These are phyloP conservation scores for Pachyuromys duprasi DNA, from an alignment of 2,797 vertebrate species.

Conservation along the genomic window DNA sequence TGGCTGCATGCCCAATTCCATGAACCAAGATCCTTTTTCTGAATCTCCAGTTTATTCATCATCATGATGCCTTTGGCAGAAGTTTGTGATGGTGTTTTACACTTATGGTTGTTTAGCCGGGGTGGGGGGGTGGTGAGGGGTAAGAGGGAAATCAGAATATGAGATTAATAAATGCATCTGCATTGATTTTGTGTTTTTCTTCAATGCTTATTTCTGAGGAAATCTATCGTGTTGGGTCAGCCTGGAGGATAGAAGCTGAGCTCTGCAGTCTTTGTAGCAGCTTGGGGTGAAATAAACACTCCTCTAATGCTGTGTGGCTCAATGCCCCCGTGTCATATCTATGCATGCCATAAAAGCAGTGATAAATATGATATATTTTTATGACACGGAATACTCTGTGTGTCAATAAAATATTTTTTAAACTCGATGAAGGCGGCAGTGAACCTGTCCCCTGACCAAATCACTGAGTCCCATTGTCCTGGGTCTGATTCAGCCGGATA, in stretches of 20 bases:
- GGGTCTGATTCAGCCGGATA: not conserved
- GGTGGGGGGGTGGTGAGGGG: too few species aligned
- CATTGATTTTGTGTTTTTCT: slow-evolving; percentile 75
- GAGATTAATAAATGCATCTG: slow-evolving; percentile 65
- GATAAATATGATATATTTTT: slow-evolving; percentile 85
- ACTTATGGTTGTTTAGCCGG: slow-evolving; percentile 23
- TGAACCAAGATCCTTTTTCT: slow-evolving; percentile 66
- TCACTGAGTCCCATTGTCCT: slow-evolving; percentile 5
- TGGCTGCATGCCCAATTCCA: slow-evolving; percentile 58
- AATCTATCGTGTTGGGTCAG: slow-evolving; percentile 50
- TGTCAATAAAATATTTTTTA: slow-evolving; percentile 81
- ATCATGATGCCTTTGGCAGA: slow-evolving; percentile 51
- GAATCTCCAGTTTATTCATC: slow-evolving; percentile 18
- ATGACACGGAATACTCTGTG: slow-evolving; percentile 77
- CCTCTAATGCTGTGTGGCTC: slow-evolving; percentile 76
- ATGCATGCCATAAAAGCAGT: slow-evolving; percentile 77
- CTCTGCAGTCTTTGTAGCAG: slow-evolving; percentile 75
- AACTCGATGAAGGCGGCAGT: slow-evolving; percentile 65
- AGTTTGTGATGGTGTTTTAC: not conserved
- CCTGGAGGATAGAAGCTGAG: slow-evolving; percentile 61
- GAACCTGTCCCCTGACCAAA: slow-evolving; percentile 18
- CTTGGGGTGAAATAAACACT: slow-evolving; percentile 76
- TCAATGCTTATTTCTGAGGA: slow-evolving; percentile 72
- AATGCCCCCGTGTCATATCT: slow-evolving; percentile 72
- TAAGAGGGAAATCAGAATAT: slow-evolving; percentile 29